Evolutionary conservation across 1,140 invertebrate genomes (phyloP).

Genomic region (Cardiocondyla obscurior): DNA sequence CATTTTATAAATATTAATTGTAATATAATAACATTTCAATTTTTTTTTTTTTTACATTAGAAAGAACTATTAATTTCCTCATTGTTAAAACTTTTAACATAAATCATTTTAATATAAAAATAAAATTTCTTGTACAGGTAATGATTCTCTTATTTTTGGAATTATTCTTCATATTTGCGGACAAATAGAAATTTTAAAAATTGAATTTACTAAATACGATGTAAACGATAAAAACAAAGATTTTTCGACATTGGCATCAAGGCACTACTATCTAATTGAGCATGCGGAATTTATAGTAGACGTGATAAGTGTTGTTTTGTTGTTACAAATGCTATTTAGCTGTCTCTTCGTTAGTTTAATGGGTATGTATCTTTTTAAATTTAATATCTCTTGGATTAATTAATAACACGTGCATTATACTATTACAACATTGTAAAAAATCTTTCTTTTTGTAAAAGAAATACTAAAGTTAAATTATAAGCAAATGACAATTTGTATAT

Average conservation of each 20-base stretch:
- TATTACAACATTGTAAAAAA: too few relatives aligned
- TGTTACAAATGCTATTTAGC: slow-evolving; percentile 39
- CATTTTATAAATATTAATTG: background rate
- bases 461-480: too few relatives aligned
- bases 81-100: background rate
- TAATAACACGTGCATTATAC: too few relatives aligned
- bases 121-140: slow-evolving; percentile 27
- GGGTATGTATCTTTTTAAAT: slow-evolving; percentile 4
- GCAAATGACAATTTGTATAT: too few relatives aligned
- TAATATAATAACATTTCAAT: background rate
- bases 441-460: too few relatives aligned
- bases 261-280: slow-evolving; percentile 28
- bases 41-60: background rate
- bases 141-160: slow-evolving; percentile 37
- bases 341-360: slow-evolving; percentile 20
- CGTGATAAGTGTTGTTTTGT: slow-evolving; percentile 15
- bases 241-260: background rate
- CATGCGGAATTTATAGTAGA: background rate
- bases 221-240: background rate
- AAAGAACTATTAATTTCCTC: background rate
- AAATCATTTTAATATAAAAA: background rate
- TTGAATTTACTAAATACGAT: background rate
- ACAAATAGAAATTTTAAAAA: slow-evolving; percentile 50
- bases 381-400: background rate
- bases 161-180: slow-evolving; percentile 48